Evolutionary conservation across 2,888 invertebrate genomes (phyloP).

Genomic region (Drosophila parthenogenetica): DNA sequence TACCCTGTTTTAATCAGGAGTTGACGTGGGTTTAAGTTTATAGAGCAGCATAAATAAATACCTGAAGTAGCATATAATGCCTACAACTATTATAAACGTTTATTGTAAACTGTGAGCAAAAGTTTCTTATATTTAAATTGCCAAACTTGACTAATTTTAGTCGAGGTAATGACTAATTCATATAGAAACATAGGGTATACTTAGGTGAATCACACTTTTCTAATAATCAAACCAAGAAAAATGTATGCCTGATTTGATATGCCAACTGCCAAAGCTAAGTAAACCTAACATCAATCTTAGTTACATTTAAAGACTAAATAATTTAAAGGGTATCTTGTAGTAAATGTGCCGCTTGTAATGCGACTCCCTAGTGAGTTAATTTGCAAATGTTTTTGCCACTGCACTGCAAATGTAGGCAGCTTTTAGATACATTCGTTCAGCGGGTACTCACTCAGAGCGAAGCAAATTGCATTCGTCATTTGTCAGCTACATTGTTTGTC

Average conservation of each 20-base stretch:
- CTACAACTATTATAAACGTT: too few relatives aligned
- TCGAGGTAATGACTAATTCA: too few relatives aligned
- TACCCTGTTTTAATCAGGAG: neutral
- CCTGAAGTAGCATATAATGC: too few relatives aligned
- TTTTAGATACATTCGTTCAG: slow-evolving; percentile 8
- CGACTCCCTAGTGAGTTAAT: slow-evolving; percentile 69
- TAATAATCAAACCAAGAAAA: too few relatives aligned
- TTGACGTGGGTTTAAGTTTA: neutral
- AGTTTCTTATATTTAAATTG: too few relatives aligned
- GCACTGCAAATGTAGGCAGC: slow-evolving; percentile 31
- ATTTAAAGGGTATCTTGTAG: slow-evolving; percentile 4
- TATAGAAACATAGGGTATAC: too few relatives aligned
- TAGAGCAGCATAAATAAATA: too few relatives aligned
- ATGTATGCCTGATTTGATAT: too few relatives aligned
- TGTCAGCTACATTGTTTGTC: slow-evolving; percentile 62
- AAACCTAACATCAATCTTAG: neutral
- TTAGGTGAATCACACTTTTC: too few relatives aligned
- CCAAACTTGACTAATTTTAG: too few relatives aligned
- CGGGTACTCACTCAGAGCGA: slow-evolving; percentile 14
- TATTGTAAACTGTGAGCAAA: too few relatives aligned
- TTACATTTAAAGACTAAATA: neutral
- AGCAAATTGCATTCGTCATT: slow-evolving; percentile 65
- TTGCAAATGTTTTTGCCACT: slow-evolving; percentile 71
- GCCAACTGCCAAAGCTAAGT: neutral
- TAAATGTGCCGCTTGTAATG: neutral